Evolutionary conservation across 1,140 invertebrate species (phyloP).

Genomic region (Drosophila arizonae): DNA sequence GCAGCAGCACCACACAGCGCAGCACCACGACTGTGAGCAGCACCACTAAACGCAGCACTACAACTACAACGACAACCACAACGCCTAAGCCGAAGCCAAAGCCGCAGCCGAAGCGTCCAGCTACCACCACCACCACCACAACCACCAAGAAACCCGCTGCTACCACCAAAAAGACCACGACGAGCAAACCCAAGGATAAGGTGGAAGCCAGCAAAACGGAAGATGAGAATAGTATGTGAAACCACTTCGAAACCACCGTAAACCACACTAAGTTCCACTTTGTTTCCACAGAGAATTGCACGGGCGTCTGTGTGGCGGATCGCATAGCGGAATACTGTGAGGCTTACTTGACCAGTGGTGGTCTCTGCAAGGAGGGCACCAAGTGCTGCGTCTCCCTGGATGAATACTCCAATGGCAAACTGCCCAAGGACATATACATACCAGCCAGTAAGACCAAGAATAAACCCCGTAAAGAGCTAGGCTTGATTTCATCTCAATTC

Average conservation of each 20-base stretch:
- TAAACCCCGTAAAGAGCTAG: not conserved
- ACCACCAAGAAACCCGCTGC: slow-evolving; percentile 70
- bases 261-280: not conserved
- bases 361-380: slow-evolving; percentile 88
- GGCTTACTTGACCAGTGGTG: slow-evolving; percentile 88
- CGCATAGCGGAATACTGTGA: slow-evolving; percentile 92
- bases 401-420: slow-evolving; percentile 86
- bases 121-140: slow-evolving; percentile 75
- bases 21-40: slow-evolving; percentile 71
- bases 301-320: slow-evolving; percentile 92
- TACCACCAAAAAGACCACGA: slow-evolving; percentile 66
- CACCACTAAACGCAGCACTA: slow-evolving; percentile 76
- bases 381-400: slow-evolving; percentile 91
- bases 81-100: slow-evolving; percentile 74
- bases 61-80: slow-evolving; percentile 74
- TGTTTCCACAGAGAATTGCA: slow-evolving; percentile 84
- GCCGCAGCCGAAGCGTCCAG: slow-evolving; percentile 65
- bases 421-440: slow-evolving; percentile 89
- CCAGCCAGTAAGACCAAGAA: slow-evolving; percentile 83
- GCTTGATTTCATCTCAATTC: not conserved
- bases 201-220: slow-evolving; percentile 55
- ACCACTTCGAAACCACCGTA: not conserved
- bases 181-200: slow-evolving; percentile 61
- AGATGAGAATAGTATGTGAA: slow-evolving; percentile 61
- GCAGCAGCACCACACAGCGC: slow-evolving; percentile 62